These are phyloP conservation scores for Tympanoctomys barrerae DNA, from an alignment of 2,797 vertebrate species.

Conservation along the genomic window DNA sequence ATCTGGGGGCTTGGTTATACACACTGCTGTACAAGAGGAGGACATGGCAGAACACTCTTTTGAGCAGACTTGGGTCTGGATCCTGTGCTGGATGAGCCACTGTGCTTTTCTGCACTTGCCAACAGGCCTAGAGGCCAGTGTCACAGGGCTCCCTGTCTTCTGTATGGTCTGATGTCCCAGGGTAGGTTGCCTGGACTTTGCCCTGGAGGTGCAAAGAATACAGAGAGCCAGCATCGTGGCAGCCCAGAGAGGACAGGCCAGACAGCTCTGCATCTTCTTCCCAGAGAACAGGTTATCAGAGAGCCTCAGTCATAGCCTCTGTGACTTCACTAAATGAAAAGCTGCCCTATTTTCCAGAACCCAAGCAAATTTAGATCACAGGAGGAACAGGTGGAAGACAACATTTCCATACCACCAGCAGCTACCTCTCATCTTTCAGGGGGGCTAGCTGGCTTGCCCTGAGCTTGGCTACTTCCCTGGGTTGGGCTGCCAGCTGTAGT, in stretches of 20 bases:
- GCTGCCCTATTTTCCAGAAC: not conserved
- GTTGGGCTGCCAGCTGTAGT: not conserved
- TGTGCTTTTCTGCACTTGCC: not conserved
- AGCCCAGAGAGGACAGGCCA: not conserved
- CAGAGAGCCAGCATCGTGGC: not conserved
- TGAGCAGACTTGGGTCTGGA: not conserved
- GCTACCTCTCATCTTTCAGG: not conserved
- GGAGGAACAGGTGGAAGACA: not conserved
- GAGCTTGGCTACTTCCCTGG: not conserved
- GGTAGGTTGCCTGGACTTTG: not conserved
- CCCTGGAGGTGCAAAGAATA: not conserved
- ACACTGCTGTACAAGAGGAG: not conserved
- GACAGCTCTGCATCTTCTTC: not conserved
- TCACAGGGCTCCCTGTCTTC: not conserved
- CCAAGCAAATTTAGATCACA: not conserved
- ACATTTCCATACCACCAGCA: not conserved
- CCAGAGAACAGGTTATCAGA: not conserved
- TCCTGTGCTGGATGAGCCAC: not conserved
- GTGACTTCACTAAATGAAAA: not conserved
- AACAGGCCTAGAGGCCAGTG: not conserved
- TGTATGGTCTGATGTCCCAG: not conserved
- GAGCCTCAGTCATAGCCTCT: not conserved
- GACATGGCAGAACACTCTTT: not conserved
- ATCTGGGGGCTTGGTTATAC: not conserved
- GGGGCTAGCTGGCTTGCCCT: not conserved